Evolutionary conservation across 1,140 invertebrate species (phyloP), one percentile per base, ranked within the genome.

Genomic region (Steinernema feltiae): DNA sequence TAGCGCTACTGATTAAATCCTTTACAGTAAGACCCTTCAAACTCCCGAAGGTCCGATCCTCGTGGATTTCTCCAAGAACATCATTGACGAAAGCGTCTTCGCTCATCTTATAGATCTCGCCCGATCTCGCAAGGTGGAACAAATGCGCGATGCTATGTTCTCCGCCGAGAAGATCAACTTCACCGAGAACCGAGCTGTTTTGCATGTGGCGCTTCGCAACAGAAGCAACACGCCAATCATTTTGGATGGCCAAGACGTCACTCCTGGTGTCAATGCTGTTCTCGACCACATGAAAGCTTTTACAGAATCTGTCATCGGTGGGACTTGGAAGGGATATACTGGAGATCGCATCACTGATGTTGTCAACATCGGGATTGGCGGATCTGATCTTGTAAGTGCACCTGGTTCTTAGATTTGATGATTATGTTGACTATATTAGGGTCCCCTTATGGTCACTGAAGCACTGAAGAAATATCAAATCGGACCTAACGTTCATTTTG

Each of bases 351-450:
- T 99, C 69, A 95, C 93, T 75, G 96, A 99, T 90, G 93, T 99
- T 70, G 93, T 99, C 30, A 99, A 99, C 87, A 99, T 99, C 89
- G 97, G 97, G 71, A 99, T 99, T 85, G 97, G 97, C 72, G 97
- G 97, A 30, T 99, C 97, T 2, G 97, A 99, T 90, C 89, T 99
- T 83, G 92, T 92, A 88, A 87, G 84, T 82, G n/a, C n/a, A n/a
- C 27, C 15, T 30, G 32, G 74, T 32, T 71, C 30, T 75, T 15
- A 17, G 71, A 70, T 74, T 27, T 12, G 24, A n/a, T 3, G 24
- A 63, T 63, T 27, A 76, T 18, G 17, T 24, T 78, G 18, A 79
- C 17, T 30, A 12, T 77, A 83, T 76, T 80, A 92, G 91, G 97
- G 97, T 30, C 97, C 97, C 0, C 88, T 97, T 27, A 99, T 99